Evolutionary conservation across 1,140 invertebrate genomes (phyloP), one percentile per base, ranked within the genome.

Genomic region (Leptinotarsa defecta): DNA sequence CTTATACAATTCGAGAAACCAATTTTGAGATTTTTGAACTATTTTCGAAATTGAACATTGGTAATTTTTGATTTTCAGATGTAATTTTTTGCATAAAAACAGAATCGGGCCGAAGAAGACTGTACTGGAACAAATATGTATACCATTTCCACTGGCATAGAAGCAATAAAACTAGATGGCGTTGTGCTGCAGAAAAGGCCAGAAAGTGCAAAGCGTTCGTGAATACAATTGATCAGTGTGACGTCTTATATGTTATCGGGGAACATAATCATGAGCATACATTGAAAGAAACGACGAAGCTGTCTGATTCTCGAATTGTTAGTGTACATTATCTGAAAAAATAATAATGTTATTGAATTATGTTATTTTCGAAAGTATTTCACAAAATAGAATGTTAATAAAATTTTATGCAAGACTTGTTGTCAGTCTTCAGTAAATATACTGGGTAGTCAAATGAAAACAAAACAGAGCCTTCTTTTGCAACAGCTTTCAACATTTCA

Each of bases 91-190:
- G n/a, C 52, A 57, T 15, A 15, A 57, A 57, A 17, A 57, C 52
- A 19, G n/a, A 17, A 57, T 5, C 15, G 15, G 52, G 52, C 52
- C 52, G 52, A 57, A 57, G n/a, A 57, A 57, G 52, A 57, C 15
- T 57, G 4, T 57, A 57, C 17, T 57, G 52, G 22, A 43, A 81
- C 61, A 57, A 76, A 15, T 75, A 63, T 69, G 72, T 74, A 17
- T 82, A 77, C 57, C 73, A 69, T 27, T 49, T 77, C n/a, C 75
- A 82, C 49, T 76, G 71, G 48, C 63, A 80, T 24, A 67, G 76
- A 62, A 63, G 13, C 2, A 61, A 71, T 20, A 74, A 73, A 67
- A 81, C 78, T 13, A 76, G 79, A 73, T 81, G 80, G 80, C 64
- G 75, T 17, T 81, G 80, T 68, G 74, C 74, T 13, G 67, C 73